A percentile compares a stretch with the other conserved stretches of the same genome.
Conservation (phyloP, 2,797 vertebrate genomes). For the Vespertilio murinus region DNA sequence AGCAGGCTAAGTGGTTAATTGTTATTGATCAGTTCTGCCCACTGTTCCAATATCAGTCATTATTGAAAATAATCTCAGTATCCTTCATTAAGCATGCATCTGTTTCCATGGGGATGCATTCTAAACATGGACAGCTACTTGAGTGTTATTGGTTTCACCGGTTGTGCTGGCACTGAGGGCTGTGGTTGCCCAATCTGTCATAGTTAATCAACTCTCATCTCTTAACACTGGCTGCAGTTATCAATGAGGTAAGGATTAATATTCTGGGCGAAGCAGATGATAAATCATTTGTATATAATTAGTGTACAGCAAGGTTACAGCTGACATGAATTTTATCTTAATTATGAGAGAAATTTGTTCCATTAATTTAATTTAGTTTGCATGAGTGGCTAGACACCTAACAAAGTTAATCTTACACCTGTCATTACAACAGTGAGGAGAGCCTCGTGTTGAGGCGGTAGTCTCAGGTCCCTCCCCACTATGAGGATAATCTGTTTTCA, state of each 20-base stretch:
- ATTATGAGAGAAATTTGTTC: conserved; percentile 97
- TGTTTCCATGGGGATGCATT: conserved; percentile 92
- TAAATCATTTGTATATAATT: conserved; percentile 98
- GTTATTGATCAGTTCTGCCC: conserved; percentile 87
- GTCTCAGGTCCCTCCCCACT: conserved; percentile 77
- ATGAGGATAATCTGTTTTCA: conserved; percentile 83
- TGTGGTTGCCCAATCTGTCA: conserved; percentile 93
- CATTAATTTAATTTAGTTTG: conserved; percentile 99
- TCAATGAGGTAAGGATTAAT: conserved; percentile 93
- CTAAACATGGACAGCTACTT: conserved; percentile 86
- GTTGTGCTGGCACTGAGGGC: conserved; percentile 84
- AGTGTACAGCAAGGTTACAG: conserved; percentile 95
- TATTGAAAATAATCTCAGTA: conserved; percentile 86
- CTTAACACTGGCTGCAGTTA: conserved; percentile 94
- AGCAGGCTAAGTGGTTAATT: conserved; percentile 85
- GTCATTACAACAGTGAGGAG: conserved; percentile 90
- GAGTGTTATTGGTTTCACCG: conserved; percentile 87
- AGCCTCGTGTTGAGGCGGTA: conserved; percentile 82
- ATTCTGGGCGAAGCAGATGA: conserved; percentile 92
- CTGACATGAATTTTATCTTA: conserved; percentile 97
- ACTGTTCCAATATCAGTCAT: conserved; percentile 86
- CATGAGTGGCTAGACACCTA: conserved; percentile 93
- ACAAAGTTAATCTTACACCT: conserved; percentile 99
- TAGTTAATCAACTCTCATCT: conserved; percentile 97
- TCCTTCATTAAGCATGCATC: conserved; percentile 91